phyloP scores from a whole-genome alignment of 2,888 invertebrate genomes.

The Acleris emargana region DNA sequence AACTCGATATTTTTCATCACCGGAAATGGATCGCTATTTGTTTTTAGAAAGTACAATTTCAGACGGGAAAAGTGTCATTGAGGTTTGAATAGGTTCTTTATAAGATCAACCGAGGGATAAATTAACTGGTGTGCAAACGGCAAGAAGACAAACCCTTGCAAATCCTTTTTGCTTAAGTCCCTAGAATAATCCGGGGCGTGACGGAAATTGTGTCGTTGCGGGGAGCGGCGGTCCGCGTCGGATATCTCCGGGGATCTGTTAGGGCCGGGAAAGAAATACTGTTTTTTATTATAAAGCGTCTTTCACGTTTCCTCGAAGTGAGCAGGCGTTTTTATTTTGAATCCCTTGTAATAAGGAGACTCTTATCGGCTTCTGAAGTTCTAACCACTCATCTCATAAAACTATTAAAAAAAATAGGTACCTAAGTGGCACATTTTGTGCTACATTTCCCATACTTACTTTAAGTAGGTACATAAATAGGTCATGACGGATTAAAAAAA shows the following conservation, averaged over 20 bases:
- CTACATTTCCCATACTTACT: too few relatives aligned
- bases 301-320: too few relatives aligned
- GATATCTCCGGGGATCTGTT: conserved; percentile 55
- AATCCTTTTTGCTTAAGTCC: conserved; percentile 25
- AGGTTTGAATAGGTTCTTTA: too few relatives aligned
- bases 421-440: too few relatives aligned
- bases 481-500: too few relatives aligned
- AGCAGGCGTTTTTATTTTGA: too few relatives aligned
- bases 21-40: conserved; percentile 29
- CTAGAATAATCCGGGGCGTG: conserved; percentile 47
- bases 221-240: conserved; percentile 51
- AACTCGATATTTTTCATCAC: conserved; percentile 37
- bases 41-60: not conserved
- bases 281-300: too few relatives aligned
- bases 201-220: conserved; percentile 67
- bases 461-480: too few relatives aligned
- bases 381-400: too few relatives aligned
- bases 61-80: conserved; percentile 1
- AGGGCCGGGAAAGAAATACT: not conserved
- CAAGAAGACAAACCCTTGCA: conserved; percentile 36
- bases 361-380: too few relatives aligned
- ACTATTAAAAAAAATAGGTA: too few relatives aligned
- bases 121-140: conserved; percentile 46
- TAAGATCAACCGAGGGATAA: conserved; percentile 42
- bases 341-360: too few relatives aligned